Base-by-base conservation (phyloP, 2,797 vertebrate genomes). In the Rhinichthys osculus region DNA sequence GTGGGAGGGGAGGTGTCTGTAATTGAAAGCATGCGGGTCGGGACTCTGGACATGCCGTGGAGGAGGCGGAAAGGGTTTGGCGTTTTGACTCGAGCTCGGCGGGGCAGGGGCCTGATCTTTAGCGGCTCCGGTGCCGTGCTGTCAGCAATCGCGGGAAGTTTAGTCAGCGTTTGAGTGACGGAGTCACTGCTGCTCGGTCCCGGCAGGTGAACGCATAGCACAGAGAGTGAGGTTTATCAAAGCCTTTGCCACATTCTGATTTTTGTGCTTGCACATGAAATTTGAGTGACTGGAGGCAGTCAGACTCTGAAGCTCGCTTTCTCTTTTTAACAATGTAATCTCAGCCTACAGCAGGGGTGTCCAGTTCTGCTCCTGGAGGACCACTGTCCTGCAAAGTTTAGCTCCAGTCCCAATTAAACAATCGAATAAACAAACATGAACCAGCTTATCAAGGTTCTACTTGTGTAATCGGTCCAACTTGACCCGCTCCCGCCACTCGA, bases 21-120 rank as follows among this genome's bases (percentile, higher is more conserved):
- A 83, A 82, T 87, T 85, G 87, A 81, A 78, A 81, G 83, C 50
- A 69, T 71, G 66, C 40, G 70, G 87, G 73, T 59, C 30, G 30
- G 74, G 38, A 57, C 57, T 83, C 59, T 54, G 66, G 85, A 54
- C 47, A 13, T 44, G 66, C 80, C 70, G 33, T 21, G 35, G 69
- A 50, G 50, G 50, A 30, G 80, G 84, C 27, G 27, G 78, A 78
- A 81, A 84, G 78, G 59, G 40, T 78, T 72, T 77, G n/a, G 21
- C n/a, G 30, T 21, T 33, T 89, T 21, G 16, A 44, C 74, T 73
- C 27, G 47, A 27, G 69, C 84, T 74, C 69, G 62, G 82, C 62
- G n/a, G 73, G 23, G 23, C 62, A 27, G 69, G 72, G 74, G 69
- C 71, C 23, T 76, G 62, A 88, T 77, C 87, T 86, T 74, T 50